Conservation (phyloP, 1,140 invertebrate species). For the Penaeus japonicus region DNA sequence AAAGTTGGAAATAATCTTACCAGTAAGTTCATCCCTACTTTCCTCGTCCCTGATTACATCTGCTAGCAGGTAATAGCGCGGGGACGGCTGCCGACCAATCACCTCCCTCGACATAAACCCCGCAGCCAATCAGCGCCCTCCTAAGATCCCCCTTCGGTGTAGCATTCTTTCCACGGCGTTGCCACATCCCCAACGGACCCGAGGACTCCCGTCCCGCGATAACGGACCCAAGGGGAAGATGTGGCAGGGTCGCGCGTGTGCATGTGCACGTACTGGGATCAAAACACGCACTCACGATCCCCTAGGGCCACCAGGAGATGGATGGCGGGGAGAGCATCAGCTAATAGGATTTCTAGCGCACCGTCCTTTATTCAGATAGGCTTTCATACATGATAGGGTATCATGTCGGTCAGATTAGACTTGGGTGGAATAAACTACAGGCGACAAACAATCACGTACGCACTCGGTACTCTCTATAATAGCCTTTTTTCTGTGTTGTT, state of each 20-base stretch:
- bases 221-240: neutral
- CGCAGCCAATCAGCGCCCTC: neutral
- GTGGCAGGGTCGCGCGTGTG: neutral
- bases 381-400: too few species aligned
- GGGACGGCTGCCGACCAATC: neutral
- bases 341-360: too few species aligned
- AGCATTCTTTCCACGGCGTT: neutral
- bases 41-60: neutral
- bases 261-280: too few species aligned
- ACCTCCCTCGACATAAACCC: neutral
- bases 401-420: too few species aligned
- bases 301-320: too few species aligned
- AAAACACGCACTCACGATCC: too few species aligned
- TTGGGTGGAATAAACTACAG: too few species aligned
- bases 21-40: neutral
- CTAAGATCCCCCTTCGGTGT: neutral
- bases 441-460: too few species aligned
- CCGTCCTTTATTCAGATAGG: too few species aligned
- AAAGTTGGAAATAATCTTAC: neutral
- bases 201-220: neutral
- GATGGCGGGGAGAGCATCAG: too few species aligned
- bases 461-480: too few species aligned
- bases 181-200: neutral
- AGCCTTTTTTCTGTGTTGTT: too few species aligned
- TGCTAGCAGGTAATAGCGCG: slow-evolving; percentile 2